These are phyloP conservation scores for Magallana gigas DNA, from an alignment of 1,140 invertebrate genomes.

Conservation along the genomic window DNA sequence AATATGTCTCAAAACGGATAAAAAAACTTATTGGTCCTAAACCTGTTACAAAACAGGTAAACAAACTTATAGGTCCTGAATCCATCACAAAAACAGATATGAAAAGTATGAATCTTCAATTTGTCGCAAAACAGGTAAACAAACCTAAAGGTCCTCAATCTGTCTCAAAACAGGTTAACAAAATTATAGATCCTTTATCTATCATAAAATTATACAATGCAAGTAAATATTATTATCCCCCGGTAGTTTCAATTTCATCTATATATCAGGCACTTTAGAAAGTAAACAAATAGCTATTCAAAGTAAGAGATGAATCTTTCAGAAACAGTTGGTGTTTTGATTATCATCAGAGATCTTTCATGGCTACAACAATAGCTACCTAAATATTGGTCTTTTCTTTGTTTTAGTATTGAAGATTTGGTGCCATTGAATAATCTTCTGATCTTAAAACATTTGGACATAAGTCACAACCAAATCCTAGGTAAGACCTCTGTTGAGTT, in stretches of 20 bases:
- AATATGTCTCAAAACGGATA: background rate
- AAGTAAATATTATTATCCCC: too few species aligned
- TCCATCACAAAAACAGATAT: background rate
- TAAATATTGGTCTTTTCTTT: slow-evolving; percentile 15
- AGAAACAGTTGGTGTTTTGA: background rate
- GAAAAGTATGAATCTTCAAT: too few species aligned
- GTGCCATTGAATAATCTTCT: slow-evolving; percentile 62
- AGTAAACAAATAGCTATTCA: too few species aligned
- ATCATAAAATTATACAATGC: too few species aligned
- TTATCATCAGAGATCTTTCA: background rate
- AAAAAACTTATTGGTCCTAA: background rate
- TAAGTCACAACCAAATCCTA: slow-evolving; percentile 71
- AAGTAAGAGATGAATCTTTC: background rate
- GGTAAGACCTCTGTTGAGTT: slow-evolving; percentile 59
- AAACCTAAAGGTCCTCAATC: background rate
- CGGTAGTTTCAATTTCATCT: too few species aligned
- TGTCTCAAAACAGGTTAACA: background rate
- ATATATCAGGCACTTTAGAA: too few species aligned
- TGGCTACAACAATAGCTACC: background rate
- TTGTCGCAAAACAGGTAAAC: background rate
- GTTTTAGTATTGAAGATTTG: slow-evolving; percentile 64
- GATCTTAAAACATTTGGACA: slow-evolving; percentile 64
- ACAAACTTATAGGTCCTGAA: too few species aligned
- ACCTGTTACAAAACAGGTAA: background rate
- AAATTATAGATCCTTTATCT: too few species aligned